Conservation (phyloP, 2,797 vertebrate species). For the Pagetopsis macropterus region DNA sequence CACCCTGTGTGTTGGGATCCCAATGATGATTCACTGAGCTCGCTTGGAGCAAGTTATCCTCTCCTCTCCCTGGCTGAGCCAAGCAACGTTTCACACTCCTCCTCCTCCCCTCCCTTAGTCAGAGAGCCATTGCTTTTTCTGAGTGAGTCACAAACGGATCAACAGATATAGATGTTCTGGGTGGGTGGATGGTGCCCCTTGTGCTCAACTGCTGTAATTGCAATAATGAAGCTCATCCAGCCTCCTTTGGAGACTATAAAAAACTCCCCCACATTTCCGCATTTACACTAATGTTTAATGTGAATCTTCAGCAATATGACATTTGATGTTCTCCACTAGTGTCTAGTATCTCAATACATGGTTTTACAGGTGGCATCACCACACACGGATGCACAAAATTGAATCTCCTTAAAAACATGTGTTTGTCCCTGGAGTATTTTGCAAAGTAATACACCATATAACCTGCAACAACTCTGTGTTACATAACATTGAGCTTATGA, state of each 20-base stretch:
- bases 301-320: slow-evolving; percentile 36
- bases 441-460: neutral
- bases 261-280: slow-evolving; percentile 51
- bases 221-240: slow-evolving; percentile 52
- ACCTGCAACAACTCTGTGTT: slow-evolving; percentile 1
- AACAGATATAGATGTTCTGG: slow-evolving; percentile 72
- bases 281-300: slow-evolving; percentile 24
- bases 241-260: slow-evolving; percentile 32
- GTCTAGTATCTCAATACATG: slow-evolving; percentile 28
- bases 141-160: slow-evolving; percentile 73
- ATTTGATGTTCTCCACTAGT: slow-evolving; percentile 18
- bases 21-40: slow-evolving; percentile 73
- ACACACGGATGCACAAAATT: slow-evolving; percentile 27
- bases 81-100: slow-evolving; percentile 66
- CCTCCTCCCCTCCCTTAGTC: slow-evolving; percentile 68
- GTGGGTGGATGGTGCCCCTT: slow-evolving; percentile 77
- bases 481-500: slow-evolving; percentile 10
- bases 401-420: slow-evolving; percentile 12
- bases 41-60: slow-evolving; percentile 51
- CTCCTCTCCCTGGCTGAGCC: slow-evolving; percentile 47
- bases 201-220: slow-evolving; percentile 72
- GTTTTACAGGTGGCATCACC: slow-evolving; percentile 19
- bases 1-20: slow-evolving; percentile 60
- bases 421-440: slow-evolving; percentile 20
- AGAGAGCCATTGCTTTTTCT: slow-evolving; percentile 56